A percentile compares a stretch with the other conserved stretches of the same genome.
phyloP scores from a whole-genome alignment of 1,140 invertebrate genomes.

The Macrosteles quadrilineatus region DNA sequence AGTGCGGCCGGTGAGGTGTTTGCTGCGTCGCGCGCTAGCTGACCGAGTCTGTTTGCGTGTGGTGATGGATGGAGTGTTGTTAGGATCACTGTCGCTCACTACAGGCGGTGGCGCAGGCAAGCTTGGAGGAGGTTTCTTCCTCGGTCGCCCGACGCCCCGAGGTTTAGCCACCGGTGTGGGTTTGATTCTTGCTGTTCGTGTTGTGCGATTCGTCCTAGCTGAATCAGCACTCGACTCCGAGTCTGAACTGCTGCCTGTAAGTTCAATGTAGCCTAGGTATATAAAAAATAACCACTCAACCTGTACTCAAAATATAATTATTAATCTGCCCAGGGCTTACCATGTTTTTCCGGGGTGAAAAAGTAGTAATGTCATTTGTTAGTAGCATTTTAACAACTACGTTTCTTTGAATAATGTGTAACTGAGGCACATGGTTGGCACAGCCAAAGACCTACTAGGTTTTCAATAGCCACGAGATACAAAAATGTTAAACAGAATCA shows the following conservation, averaged over 20 bases:
- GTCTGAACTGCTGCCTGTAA: slow-evolving; percentile 37
- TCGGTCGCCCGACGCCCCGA: slow-evolving; percentile 32
- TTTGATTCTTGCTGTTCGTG: slow-evolving; percentile 15
- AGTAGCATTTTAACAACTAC: too few species aligned
- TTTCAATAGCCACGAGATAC: too few species aligned
- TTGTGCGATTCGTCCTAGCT: not conserved
- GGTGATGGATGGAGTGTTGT: slow-evolving; percentile 42
- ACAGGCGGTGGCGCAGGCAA: slow-evolving; percentile 21
- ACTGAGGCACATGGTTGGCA: too few species aligned
- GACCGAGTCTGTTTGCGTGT: slow-evolving; percentile 54
- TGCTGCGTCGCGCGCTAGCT: slow-evolving; percentile 51
- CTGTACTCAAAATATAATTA: not conserved
- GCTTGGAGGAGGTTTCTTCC: slow-evolving; percentile 33
- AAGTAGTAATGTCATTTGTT: too few species aligned
- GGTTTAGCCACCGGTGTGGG: slow-evolving; percentile 21
- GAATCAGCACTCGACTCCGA: slow-evolving; percentile 39
- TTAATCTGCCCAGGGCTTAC: too few species aligned
- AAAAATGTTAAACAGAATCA: too few species aligned
- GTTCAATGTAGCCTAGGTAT: not conserved
- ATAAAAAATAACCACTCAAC: not conserved
- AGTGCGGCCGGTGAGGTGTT: slow-evolving; percentile 49
- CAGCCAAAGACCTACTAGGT: too few species aligned
- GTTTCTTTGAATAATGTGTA: too few species aligned
- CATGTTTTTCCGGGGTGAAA: too few species aligned
- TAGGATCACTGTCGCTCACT: slow-evolving; percentile 48